Conservation (phyloP, 1,140 invertebrate species). For the Leptinotarsa defecta region DNA sequence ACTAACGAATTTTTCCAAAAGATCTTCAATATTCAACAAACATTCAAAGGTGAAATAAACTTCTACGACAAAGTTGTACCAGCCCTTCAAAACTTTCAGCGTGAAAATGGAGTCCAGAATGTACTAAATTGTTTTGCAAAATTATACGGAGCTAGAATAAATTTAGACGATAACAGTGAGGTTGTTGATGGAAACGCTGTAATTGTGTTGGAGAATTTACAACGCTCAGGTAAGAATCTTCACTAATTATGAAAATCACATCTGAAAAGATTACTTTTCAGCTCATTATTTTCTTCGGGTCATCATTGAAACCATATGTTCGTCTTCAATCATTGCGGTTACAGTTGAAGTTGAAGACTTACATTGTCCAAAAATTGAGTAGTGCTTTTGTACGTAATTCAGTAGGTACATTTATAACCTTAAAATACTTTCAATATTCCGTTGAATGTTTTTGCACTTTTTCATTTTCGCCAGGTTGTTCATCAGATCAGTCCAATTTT, state of each 20-base stretch:
- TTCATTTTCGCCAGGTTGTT: too few relatives aligned
- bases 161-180: slow-evolving; percentile 9
- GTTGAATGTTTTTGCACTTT: too few relatives aligned
- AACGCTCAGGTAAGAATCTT: slow-evolving; percentile 4
- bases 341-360: too few relatives aligned
- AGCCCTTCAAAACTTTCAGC: slow-evolving; percentile 11
- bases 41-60: slow-evolving; percentile 52
- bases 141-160: slow-evolving; percentile 24
- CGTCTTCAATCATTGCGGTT: too few relatives aligned
- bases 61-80: slow-evolving; percentile 26
- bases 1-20: slow-evolving; percentile 48
- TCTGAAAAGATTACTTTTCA: too few relatives aligned
- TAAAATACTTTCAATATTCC: too few relatives aligned
- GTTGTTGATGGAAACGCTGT: slow-evolving; percentile 25
- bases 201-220: slow-evolving; percentile 28
- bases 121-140: slow-evolving; percentile 18
- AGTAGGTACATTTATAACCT: too few relatives aligned
- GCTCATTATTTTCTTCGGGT: not conserved
- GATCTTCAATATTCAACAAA: slow-evolving; percentile 55
- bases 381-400: too few relatives aligned
- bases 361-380: too few relatives aligned
- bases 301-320: not conserved
- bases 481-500: too few relatives aligned
- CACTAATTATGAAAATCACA: not conserved
- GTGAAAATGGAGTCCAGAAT: not conserved